Evolutionary conservation across 2,888 invertebrate genomes (phyloP).

Genomic region (Frankliniella fusca): DNA sequence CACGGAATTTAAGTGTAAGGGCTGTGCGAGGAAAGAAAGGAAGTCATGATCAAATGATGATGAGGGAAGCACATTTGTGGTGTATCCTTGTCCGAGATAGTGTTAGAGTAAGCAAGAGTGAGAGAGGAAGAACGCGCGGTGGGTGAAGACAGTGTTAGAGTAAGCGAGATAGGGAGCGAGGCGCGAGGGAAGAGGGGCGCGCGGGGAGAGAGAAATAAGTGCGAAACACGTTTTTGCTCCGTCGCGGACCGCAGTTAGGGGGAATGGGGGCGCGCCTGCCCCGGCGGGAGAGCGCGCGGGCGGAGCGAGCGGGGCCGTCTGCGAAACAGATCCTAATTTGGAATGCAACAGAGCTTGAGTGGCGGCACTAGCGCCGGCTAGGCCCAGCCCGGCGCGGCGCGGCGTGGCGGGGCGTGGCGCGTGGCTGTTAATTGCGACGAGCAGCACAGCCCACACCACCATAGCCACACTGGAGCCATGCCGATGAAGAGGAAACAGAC

Average conservation of each 20-base stretch:
- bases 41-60: too few relatives aligned
- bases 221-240: neutral
- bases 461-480: neutral
- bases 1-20: too few relatives aligned
- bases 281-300: neutral
- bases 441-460: neutral
- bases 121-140: neutral
- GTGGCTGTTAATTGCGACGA: constrained; percentile 11
- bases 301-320: neutral
- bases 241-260: too few relatives aligned
- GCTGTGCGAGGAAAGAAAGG: too few relatives aligned
- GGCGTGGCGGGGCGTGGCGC: neutral
- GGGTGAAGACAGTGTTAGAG: too few relatives aligned
- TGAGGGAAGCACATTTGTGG: too few relatives aligned
- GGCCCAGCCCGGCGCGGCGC: neutral
- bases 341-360: constrained; percentile 12
- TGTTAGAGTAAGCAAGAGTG: neutral
- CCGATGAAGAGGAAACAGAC: neutral
- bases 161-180: neutral
- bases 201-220: neutral
- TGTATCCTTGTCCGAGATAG: too few relatives aligned
- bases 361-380: neutral
- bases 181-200: neutral
- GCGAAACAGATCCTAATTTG: constrained; percentile 22
- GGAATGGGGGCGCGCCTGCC: neutral